phyloP scores from a whole-genome alignment of 1,140 invertebrate genomes.

The Cotesia typhae region DNA sequence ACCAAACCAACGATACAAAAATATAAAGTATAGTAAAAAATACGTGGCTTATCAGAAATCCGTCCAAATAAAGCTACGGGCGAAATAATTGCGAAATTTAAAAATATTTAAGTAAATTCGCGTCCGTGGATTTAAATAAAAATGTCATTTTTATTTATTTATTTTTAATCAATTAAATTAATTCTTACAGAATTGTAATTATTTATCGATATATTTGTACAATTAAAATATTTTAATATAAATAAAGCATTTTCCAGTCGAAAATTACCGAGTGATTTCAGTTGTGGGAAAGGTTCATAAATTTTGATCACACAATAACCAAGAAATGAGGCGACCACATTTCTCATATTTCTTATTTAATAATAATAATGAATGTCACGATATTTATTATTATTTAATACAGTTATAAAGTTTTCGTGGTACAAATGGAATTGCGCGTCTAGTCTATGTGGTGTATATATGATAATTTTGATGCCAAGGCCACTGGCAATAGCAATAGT shows the following conservation, averaged over 20 bases:
- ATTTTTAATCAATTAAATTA: background rate
- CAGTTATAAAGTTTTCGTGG: constrained; percentile 2
- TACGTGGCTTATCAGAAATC: constrained; percentile 57
- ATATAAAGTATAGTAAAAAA: constrained; percentile 15
- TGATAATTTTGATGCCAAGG: constrained; percentile 34
- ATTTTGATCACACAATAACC: background rate
- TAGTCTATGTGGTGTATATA: constrained; percentile 1
- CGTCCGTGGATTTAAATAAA: constrained; percentile 16
- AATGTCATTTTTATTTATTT: background rate
- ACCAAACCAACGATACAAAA: constrained; percentile 11
- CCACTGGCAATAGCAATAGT: constrained; percentile 3
- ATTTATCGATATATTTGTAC: background rate
- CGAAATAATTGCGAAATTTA: constrained; percentile 22
- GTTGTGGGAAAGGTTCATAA: background rate
- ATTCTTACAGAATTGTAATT: background rate
- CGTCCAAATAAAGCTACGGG: constrained; percentile 48
- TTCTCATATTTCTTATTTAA: no score
- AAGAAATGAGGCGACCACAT: no score
- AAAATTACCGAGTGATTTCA: background rate
- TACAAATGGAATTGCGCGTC: constrained; percentile 26
- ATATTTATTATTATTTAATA: constrained; percentile 20
- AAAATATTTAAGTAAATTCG: constrained; percentile 24
- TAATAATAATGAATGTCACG: no score
- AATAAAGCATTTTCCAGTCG: constrained; percentile 34
- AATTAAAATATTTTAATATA: background rate